Evolutionary conservation across 2,113 vertebrate species (phyloP).

Genomic region (Anoura caudifer): DNA sequence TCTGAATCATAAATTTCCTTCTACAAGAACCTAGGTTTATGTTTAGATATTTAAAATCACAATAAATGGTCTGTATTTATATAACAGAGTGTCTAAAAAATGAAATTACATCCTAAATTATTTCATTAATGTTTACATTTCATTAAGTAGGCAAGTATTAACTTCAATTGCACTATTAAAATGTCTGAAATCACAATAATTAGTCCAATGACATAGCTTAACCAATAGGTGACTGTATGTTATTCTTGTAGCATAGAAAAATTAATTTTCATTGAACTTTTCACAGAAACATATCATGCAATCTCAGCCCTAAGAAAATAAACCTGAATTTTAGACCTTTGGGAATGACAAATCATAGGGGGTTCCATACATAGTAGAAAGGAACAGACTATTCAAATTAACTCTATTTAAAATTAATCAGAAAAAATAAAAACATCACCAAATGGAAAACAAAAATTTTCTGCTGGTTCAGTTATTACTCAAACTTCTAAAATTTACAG

Average conservation of each 20-base stretch:
- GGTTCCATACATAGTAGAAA: background rate
- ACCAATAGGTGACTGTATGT: background rate
- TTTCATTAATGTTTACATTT: background rate
- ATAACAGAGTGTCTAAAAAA: background rate
- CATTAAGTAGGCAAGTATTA: background rate
- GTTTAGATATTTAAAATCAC: constrained; percentile 29
- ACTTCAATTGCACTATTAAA: background rate
- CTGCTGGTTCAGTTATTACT: background rate
- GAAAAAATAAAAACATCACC: background rate
- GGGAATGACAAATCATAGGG: background rate
- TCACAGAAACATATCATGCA: background rate
- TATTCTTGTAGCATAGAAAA: background rate
- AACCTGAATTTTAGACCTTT: constrained; percentile 9
- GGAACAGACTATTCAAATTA: background rate
- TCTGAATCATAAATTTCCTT: constrained; percentile 16
- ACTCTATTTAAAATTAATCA: constrained; percentile 19
- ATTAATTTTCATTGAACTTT: background rate
- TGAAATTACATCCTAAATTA: constrained; percentile 20
- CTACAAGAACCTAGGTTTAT: background rate
- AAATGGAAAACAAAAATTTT: background rate
- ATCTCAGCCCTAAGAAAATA: background rate
- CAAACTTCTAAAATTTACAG: constrained; percentile 16
- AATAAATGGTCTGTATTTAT: constrained; percentile 41
- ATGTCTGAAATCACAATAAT: background rate
- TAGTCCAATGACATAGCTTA: background rate